Evolutionary conservation across 2,888 invertebrate genomes (phyloP).

Genomic region (Cylloceria caligata): DNA sequence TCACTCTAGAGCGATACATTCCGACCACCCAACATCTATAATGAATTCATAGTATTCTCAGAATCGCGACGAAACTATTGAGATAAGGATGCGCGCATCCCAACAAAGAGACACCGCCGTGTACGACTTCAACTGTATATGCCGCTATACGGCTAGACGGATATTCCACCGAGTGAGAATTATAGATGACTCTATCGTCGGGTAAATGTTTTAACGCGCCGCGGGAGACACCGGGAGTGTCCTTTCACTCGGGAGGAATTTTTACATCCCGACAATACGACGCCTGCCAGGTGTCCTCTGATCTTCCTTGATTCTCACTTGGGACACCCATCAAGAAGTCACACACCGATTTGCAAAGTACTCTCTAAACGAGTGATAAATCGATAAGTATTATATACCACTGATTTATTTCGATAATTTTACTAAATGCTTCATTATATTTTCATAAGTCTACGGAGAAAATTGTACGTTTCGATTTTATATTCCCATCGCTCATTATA

Average conservation of each 20-base stretch:
- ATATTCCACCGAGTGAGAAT: slow-evolving; percentile 49
- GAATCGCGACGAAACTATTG: slow-evolving; percentile 63
- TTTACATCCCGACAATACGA: slow-evolving; percentile 55
- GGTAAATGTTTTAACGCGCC: slow-evolving; percentile 46
- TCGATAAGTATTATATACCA: not conserved
- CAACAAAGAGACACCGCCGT: slow-evolving; percentile 66
- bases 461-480: not conserved
- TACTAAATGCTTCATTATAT: not conserved
- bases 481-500: not conserved
- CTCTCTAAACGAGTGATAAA: not conserved
- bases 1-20: not conserved
- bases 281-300: slow-evolving; percentile 38
- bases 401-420: not conserved
- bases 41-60: slow-evolving; percentile 67
- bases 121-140: slow-evolving; percentile 14
- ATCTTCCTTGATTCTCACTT: slow-evolving; percentile 7
- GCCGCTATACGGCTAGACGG: too few species aligned
- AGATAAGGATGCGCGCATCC: slow-evolving; percentile 62
- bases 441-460: not conserved
- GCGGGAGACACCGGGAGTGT: slow-evolving; percentile 41
- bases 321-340: slow-evolving; percentile 42
- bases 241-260: slow-evolving; percentile 22
- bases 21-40: slow-evolving; percentile 68
- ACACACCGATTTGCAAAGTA: not conserved
- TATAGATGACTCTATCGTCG: slow-evolving; percentile 64